Conservation (phyloP, 2,888 invertebrate genomes). For the Caenorhabditis sinica region DNA sequence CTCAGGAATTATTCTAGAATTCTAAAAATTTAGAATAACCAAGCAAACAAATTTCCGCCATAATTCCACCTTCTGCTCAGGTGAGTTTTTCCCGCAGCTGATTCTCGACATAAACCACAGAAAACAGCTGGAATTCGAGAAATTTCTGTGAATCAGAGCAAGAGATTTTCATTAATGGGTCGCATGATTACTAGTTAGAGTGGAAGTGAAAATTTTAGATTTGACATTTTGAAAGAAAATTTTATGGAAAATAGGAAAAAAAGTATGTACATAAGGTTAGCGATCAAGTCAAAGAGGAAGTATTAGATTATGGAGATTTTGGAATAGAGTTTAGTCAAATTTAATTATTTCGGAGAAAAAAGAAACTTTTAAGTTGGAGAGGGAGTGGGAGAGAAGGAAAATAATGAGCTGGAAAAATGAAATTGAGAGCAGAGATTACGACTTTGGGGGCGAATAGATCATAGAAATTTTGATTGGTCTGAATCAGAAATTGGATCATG, state of each 20-base stretch:
- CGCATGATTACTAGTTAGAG: too few relatives aligned
- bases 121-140: not conserved
- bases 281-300: not conserved
- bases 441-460: too few relatives aligned
- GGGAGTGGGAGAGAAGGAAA: too few relatives aligned
- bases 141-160: too few relatives aligned
- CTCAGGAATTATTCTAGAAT: too few relatives aligned
- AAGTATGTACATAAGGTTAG: too few relatives aligned
- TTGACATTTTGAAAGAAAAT: not conserved
- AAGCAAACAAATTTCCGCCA: not conserved
- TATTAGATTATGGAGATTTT: not conserved
- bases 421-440: not conserved
- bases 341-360: not conserved
- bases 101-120: not conserved
- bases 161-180: too few relatives aligned
- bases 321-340: slow-evolving; percentile 13
- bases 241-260: not conserved
- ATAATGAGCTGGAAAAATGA: not conserved
- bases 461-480: too few relatives aligned
- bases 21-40: not conserved
- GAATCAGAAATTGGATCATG: too few relatives aligned
- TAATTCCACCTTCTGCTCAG: not conserved
- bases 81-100: not conserved
- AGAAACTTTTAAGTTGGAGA: not conserved
- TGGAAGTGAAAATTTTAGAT: too few relatives aligned